Base-by-base conservation (phyloP, 1,140 invertebrate species). In the Drosophila mauritiana region DNA sequence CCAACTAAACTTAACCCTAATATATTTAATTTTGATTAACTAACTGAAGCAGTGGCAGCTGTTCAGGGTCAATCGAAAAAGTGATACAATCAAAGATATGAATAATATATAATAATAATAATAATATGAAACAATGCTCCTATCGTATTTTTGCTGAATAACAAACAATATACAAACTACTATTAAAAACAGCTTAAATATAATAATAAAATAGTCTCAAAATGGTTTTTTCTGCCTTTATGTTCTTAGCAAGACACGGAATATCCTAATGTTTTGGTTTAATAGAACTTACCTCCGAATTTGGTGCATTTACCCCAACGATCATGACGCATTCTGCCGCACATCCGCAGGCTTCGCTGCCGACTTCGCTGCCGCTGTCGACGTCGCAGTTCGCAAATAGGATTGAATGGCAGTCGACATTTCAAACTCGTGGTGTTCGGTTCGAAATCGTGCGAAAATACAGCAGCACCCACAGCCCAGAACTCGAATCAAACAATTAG, bases 371-470 rank as follows among this genome's bases (percentile, higher is more conserved):
- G 37, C 40, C 27, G 12, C 13, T 7, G 83, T 34, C 53, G 7
- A 3, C 54, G 53, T 49, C 40, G 51, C 13, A 48, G 42, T 46
- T 42, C 20, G 25, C 53, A 22, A 57, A 46, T 45, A 42, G 25
- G 12, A 53, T 13, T 69, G 51, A 70, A 42, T 46, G 25, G 15
- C 84, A 88, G 84, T 88, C 69, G 77, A 64, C 56, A 49, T 89
- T 89, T 70, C 65, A 49, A 80, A 78, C 55, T 80, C 64, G 73
- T 39, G 55, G 73, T 54, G 84, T 59, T 42, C 68, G 68, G 85
- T 69, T 89, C 72, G 54, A 52, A 58, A 63, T 53, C 34, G 67
- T 67, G 72, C 53, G 56, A 58, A 69, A 64, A 54, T 54, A 46
- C 37, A 40, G 53, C 22, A 40, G 48, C 22, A 39, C 13, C 13